Conservation (phyloP, 1,140 invertebrate genomes). For the Leptinotarsa defecta region DNA sequence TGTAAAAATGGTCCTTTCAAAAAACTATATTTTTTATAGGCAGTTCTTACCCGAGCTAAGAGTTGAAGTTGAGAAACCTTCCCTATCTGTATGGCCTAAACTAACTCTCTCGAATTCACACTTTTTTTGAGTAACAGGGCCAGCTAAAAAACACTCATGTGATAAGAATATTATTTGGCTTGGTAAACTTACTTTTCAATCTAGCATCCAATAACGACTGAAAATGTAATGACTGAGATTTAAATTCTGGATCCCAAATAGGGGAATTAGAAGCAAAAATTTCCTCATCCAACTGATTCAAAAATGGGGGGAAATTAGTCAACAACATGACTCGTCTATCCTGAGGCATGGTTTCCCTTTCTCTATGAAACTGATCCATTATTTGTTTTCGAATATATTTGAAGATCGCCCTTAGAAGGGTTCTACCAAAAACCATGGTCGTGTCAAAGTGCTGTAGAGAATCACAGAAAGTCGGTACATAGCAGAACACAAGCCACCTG, state of each 20-base stretch:
- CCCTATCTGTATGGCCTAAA: slow-evolving; percentile 65
- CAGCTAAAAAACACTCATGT: slow-evolving; percentile 8
- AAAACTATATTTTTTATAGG: neutral
- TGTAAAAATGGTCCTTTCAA: neutral
- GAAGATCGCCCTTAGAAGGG: slow-evolving; percentile 84
- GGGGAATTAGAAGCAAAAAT: slow-evolving; percentile 84
- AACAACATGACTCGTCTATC: slow-evolving; percentile 76
- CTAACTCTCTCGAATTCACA: slow-evolving; percentile 72
- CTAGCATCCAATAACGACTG: slow-evolving; percentile 50
- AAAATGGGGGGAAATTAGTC: slow-evolving; percentile 75
- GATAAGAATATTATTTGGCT: neutral
- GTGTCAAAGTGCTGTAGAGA: slow-evolving; percentile 89
- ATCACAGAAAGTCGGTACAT: slow-evolving; percentile 93
- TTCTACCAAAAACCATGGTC: slow-evolving; percentile 86
- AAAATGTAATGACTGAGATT: slow-evolving; percentile 72
- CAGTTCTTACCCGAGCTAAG: slow-evolving; percentile 55
- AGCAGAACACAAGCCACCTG: slow-evolving; percentile 94
- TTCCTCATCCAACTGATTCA: slow-evolving; percentile 85
- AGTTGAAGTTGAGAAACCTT: slow-evolving; percentile 71
- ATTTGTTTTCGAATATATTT: slow-evolving; percentile 87
- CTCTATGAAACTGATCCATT: slow-evolving; percentile 85
- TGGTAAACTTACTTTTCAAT: slow-evolving; percentile 38
- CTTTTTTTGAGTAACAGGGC: slow-evolving; percentile 25
- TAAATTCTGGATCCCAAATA: slow-evolving; percentile 92
- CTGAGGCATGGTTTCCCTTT: slow-evolving; percentile 84